Evolutionary conservation across 2,888 invertebrate genomes (phyloP), one percentile per base, ranked within the genome.

Genomic region (Amblyjoppa proteus): DNA sequence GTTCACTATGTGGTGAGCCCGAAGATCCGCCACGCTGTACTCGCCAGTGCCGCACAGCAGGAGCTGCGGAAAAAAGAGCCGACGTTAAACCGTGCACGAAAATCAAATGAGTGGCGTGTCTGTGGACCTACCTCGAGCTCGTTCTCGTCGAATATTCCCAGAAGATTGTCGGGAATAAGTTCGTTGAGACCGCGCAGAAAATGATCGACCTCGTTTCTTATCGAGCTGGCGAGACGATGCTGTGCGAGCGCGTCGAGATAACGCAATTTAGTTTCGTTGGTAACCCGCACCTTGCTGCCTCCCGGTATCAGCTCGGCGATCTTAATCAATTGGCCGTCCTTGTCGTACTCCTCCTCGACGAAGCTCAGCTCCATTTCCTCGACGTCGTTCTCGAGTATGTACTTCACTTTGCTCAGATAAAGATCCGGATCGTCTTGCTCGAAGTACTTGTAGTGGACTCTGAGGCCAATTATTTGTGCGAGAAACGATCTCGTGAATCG

Each of bases 361-460:
- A 99, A 99, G 94, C 96, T 97, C 82, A 99, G 94, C 93, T 98
- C 98, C 93, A 98, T 96, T 73, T 95, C 95, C 93, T 98, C 98
- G 87, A 98, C 96, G 94, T 98, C 97, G 88, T 98, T 97, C 91
- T 99, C 98, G 89, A 98, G 94, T 87, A 99, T 97, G 94, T 98
- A 99, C 93, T 98, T 98, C 64, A 99, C 97, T 95, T 99, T 99
- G n/a, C 97, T 97, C 86, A 98, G 95, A 94, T 98, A 99, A 83
- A 99, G 95, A 94, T 98, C 98, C 0, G 99, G 98, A 94, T 99
- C 99, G 93, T 99, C 99, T 94, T 98, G 98, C 93, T 99, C 98
- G 94, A 99, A 99, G 94, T 99, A 98, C 97, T 98, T 98, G 92
- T 98, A 98, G 94, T 98, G 98, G 85, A 99, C 98, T 86, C 98